Evolutionary conservation across 2,888 invertebrate genomes (phyloP), one percentile per base, ranked within the genome.

Genomic region (Electrophaes corylata): DNA sequence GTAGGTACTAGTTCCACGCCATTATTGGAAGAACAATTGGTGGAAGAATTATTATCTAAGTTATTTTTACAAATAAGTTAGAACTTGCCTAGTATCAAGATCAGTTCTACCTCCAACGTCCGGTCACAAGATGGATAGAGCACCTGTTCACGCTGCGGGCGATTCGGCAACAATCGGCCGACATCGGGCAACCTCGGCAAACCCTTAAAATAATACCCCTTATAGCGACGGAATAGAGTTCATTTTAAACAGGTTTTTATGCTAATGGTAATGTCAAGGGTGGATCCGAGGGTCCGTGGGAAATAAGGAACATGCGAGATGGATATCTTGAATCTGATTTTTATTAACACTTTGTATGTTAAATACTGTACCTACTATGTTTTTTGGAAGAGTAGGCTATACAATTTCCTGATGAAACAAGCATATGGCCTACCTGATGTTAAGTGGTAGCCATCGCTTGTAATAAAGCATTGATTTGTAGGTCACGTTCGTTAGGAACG

Each of bases 91-190:
- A 29, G 26, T 29, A 86, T 76, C 83, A 86, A 83, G 48, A 73
- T 37, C 8, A 19, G 16, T 40, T 11, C 26, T n/a, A 18, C 43
- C 10, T 16, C 0, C 46, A 33, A 57, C 58, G 70, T 83, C 82
- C 83, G 79, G 81, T 82, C 79, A 70, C 76, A 65, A 63, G 66
- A 66, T 65, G 65, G 72, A 74, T 73, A 69, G 70, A 77, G 75
- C 78, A 79, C 78, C 81, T 83, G 81, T 81, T 84, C 79, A 77
- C 81, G 78, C 69, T 60, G 61, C 44, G 44, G 67, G 67, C 67
- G 52, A 65, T 67, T 65, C 67, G 65, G 65, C 67, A 63, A 64
- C 60, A 52, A 45, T 64, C 65, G 67, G 46, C 18, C 54, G 20
- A 54, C 62, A 60, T 65, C 67, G 66, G 63, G 18, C 41, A 54